These are phyloP conservation scores for Hydraecia micacea DNA, from an alignment of 2,888 invertebrate genomes.

Conservation along the genomic window DNA sequence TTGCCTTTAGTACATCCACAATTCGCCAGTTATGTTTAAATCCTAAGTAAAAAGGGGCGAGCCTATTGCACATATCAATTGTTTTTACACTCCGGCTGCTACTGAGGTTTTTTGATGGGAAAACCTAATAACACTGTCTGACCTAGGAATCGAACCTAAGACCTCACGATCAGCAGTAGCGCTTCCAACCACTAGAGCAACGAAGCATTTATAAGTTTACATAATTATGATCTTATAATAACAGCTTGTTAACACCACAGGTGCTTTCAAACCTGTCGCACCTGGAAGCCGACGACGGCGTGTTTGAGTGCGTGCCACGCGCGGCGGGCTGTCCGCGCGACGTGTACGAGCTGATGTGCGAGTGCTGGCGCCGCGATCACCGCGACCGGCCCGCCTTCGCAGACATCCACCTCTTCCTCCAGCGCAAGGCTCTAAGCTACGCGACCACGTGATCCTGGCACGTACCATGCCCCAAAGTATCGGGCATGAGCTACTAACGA, in stretches of 20 bases:
- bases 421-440: slow-evolving; percentile 84
- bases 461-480: slow-evolving; percentile 60
- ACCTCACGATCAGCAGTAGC: neutral
- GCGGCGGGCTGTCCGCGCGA: slow-evolving; percentile 94
- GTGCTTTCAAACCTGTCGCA: slow-evolving; percentile 95
- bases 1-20: neutral
- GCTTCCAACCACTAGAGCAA: neutral
- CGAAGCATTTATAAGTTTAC: neutral
- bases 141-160: neutral
- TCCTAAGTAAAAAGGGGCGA: neutral
- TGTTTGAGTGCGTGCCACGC: slow-evolving; percentile 91
- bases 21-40: neutral
- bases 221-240: neutral
- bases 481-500: slow-evolving; percentile 68
- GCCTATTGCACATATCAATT: neutral
- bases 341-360: slow-evolving; percentile 95
- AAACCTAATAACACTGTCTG: no score
- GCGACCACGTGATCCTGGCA: slow-evolving; percentile 79
- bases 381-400: slow-evolving; percentile 94
- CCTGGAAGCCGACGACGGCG: slow-evolving; percentile 91
- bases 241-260: slow-evolving; percentile 74
- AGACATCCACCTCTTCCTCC: slow-evolving; percentile 95
- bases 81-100: neutral
- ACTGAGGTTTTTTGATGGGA: neutral
- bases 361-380: slow-evolving; percentile 96